Percentiles rank a stretch among this genome's conserved stretches.
Conservation (phyloP, 53 echinoderm and acorn worm species). For the Pentamera pediparva region DNA sequence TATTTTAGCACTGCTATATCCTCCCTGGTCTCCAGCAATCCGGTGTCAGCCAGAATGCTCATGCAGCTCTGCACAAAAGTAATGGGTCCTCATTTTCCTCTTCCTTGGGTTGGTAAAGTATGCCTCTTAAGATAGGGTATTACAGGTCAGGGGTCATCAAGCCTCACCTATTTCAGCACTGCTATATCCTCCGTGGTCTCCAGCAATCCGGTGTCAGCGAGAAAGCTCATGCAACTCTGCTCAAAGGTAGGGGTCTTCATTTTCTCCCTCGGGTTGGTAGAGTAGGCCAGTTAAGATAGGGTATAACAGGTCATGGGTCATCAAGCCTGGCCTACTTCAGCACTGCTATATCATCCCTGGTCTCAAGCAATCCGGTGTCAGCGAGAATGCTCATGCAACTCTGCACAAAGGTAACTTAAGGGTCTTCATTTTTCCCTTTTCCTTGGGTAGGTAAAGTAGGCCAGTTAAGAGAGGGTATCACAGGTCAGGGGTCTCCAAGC, state of each 20-base stretch:
- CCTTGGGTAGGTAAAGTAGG: too few relatives aligned
- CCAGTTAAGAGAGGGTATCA: too few relatives aligned
- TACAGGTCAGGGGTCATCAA: slow-evolving; percentile 48
- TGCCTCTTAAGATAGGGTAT: background rate
- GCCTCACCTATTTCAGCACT: slow-evolving; percentile 85
- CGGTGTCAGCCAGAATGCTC: slow-evolving; percentile 80
- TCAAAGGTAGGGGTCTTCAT: slow-evolving; percentile 61
- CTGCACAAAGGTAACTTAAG: slow-evolving; percentile 94
- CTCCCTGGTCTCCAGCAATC: slow-evolving; percentile 68
- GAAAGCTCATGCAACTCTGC: slow-evolving; percentile 86
- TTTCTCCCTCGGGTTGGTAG: background rate
- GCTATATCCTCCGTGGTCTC: slow-evolving; percentile 78
- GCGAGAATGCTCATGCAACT: slow-evolving; percentile 91
- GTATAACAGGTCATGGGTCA: slow-evolving; percentile 39
- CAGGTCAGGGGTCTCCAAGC: slow-evolving; percentile 58
- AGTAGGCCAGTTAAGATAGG: background rate
- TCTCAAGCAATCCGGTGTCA: slow-evolving; percentile 66
- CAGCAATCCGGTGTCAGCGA: slow-evolving; percentile 79
- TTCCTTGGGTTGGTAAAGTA: too few relatives aligned
- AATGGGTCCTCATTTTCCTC: too few relatives aligned
- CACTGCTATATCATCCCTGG: slow-evolving; percentile 84
- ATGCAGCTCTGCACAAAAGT: slow-evolving; percentile 97
- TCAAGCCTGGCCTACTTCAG: slow-evolving; percentile 89
- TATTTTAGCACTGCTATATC: slow-evolving; percentile 94
- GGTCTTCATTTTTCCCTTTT: too few relatives aligned